These are phyloP conservation scores for Phymastichus coffea DNA, from an alignment of 1,140 invertebrate species.

Conservation along the genomic window DNA sequence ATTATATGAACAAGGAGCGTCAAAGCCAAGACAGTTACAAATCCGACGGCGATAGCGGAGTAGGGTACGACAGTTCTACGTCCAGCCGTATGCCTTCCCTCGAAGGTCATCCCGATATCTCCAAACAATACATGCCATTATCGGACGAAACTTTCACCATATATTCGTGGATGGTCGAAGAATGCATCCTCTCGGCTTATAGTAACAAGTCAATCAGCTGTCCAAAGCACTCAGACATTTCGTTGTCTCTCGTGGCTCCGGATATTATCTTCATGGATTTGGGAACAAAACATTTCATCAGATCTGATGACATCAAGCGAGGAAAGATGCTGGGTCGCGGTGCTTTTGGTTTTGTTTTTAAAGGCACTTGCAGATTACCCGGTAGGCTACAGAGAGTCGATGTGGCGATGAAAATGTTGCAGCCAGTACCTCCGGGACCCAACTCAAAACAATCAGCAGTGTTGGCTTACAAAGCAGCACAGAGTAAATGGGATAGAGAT, in stretches of 20 bases:
- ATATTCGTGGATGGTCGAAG: conserved; percentile 87
- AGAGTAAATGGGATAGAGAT: conserved; percentile 89
- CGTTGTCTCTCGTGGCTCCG: conserved; percentile 75
- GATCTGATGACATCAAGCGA: conserved; percentile 75
- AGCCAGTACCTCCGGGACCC: conserved; percentile 86
- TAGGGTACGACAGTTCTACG: conserved; percentile 68
- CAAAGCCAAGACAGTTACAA: conserved; percentile 69
- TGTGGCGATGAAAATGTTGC: conserved; percentile 94
- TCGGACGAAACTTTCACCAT: conserved; percentile 46
- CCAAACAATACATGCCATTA: conserved; percentile 35
- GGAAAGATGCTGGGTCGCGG: conserved; percentile 88
- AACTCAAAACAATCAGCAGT: conserved; percentile 72
- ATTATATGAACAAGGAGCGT: conserved; percentile 41
- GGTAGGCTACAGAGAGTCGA: conserved; percentile 62
- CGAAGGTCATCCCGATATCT: conserved; percentile 68
- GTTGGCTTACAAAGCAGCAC: conserved; percentile 80
- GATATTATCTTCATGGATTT: conserved; percentile 90
- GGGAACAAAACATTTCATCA: conserved; percentile 75
- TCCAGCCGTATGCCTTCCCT: conserved; percentile 79
- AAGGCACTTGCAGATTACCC: conserved; percentile 71
- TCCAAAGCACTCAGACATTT: conserved; percentile 71
- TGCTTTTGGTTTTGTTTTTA: conserved; percentile 96
- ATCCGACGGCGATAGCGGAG: conserved; percentile 78
- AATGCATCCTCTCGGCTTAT: conserved; percentile 89
- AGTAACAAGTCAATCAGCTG: conserved; percentile 70